phyloP scores from a whole-genome alignment of 2,888 invertebrate species.

The Melanostoma scalare region DNA sequence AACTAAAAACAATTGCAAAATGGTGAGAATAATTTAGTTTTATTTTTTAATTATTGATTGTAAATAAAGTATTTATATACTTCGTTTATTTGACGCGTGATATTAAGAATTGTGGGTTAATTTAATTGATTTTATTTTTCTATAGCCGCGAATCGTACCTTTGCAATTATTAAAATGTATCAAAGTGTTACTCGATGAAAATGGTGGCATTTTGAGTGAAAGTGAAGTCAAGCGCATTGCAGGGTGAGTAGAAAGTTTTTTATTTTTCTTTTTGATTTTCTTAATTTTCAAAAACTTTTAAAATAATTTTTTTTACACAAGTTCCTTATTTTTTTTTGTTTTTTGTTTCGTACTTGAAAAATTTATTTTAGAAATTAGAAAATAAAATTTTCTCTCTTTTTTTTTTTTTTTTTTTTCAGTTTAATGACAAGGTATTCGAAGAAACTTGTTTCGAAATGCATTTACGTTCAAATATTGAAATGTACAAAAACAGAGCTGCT shows the following conservation, averaged over 20 bases:
- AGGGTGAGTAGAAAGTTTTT: slow-evolving; percentile 85
- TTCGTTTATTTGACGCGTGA: neutral
- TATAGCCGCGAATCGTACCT: slow-evolving; percentile 96
- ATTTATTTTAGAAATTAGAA: neutral
- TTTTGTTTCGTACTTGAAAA: no score
- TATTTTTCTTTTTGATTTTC: slow-evolving; percentile 9
- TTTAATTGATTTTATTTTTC: slow-evolving; percentile 76
- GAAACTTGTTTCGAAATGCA: slow-evolving; percentile 97
- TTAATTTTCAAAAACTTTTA: neutral
- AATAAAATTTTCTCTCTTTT: neutral
- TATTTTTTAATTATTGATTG: neutral
- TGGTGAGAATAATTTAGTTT: slow-evolving; percentile 51
- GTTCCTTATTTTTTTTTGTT: neutral
- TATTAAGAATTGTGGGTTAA: slow-evolving; percentile 7
- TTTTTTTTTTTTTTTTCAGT: slow-evolving; percentile 82
- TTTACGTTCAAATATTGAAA: slow-evolving; percentile 95
- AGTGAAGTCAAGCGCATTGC: slow-evolving; percentile 94
- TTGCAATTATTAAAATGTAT: slow-evolving; percentile 93
- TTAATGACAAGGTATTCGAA: slow-evolving; percentile 98
- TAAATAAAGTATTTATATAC: neutral
- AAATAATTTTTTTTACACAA: no score
- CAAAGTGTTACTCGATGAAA: slow-evolving; percentile 90
- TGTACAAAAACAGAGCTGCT: slow-evolving; percentile 92
- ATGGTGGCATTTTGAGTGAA: slow-evolving; percentile 93
- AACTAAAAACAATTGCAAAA: slow-evolving; percentile 42